phyloP scores from a whole-genome alignment of 2,113 vertebrate genomes.

The Sapajus apella region DNA sequence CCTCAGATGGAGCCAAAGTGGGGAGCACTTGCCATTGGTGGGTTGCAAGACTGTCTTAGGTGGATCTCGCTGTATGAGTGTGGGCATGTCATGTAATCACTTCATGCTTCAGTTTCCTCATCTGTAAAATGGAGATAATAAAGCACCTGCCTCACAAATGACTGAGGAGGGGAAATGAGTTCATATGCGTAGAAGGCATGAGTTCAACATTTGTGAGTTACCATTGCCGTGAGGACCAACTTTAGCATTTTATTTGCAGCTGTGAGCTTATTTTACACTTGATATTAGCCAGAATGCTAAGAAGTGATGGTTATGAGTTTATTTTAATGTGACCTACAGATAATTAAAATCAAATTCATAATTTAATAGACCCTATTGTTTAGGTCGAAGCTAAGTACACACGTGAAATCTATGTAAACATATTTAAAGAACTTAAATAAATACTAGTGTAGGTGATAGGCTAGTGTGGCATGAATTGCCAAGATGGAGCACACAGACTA shows the following conservation, averaged over 20 bases:
- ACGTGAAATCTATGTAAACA: not conserved
- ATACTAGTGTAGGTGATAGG: not conserved
- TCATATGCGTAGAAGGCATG: accelerated
- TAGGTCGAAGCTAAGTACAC: not conserved
- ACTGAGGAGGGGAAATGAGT: not conserved
- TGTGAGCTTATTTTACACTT: not conserved
- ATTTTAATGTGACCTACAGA: constrained; percentile 7
- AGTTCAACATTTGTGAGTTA: not conserved
- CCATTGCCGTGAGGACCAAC: not conserved
- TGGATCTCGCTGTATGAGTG: not conserved
- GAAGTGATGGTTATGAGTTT: not conserved
- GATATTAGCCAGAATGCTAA: not conserved
- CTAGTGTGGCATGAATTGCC: too few relatives aligned
- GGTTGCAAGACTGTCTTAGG: not conserved
- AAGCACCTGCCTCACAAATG: not conserved
- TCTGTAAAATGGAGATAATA: not conserved
- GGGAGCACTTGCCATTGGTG: not conserved
- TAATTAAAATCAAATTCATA: not conserved
- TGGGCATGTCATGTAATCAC: not conserved
- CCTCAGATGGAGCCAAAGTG: not conserved
- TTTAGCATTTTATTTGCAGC: not conserved
- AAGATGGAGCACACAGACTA: not conserved
- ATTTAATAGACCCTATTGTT: not conserved
- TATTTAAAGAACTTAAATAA: not conserved
- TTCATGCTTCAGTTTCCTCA: not conserved